Conservation (phyloP, 2,888 invertebrate genomes). For the Drosophila hamatofila region DNA sequence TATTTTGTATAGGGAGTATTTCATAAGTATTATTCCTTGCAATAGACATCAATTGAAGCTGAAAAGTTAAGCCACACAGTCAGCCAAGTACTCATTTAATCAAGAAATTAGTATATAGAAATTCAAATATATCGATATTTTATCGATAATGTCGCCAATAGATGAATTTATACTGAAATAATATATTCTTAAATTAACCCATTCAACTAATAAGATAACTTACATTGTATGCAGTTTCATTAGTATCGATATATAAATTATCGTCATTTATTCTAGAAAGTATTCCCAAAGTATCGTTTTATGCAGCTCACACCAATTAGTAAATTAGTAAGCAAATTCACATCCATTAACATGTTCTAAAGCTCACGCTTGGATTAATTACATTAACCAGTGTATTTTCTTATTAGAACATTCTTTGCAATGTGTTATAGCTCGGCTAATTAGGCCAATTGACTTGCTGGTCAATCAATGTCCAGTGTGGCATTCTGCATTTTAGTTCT, state of each 20-base stretch:
- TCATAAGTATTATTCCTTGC: no score
- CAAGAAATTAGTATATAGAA: no score
- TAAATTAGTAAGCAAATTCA: background rate
- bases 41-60: no score
- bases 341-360: background rate
- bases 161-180: no score
- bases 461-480: conserved; percentile 1
- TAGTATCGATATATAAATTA: background rate
- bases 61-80: no score
- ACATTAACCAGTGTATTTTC: background rate
- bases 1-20: no score
- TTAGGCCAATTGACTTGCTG: conserved; percentile 2
- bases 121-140: background rate
- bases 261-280: no score
- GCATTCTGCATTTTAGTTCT: background rate
- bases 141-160: background rate
- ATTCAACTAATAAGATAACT: no score
- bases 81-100: no score
- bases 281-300: background rate
- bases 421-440: background rate
- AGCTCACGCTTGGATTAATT: background rate
- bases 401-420: background rate
- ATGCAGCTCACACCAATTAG: no score
- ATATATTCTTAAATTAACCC: no score
- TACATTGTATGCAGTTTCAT: no score